phyloP scores from a whole-genome alignment of 2,888 invertebrate genomes.

The Chrysolina americana region DNA sequence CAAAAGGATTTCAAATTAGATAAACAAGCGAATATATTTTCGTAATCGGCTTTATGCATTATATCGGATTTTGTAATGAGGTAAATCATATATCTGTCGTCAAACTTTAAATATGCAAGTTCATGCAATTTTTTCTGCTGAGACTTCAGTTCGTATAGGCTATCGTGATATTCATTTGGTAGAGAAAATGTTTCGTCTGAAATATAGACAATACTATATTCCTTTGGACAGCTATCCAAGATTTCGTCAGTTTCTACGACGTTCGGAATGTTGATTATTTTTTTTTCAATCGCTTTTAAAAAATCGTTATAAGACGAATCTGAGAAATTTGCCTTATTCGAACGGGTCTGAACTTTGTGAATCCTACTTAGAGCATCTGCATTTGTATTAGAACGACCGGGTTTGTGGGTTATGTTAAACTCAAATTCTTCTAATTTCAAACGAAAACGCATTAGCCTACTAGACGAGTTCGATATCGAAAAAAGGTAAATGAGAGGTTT shows the following conservation, averaged over 20 bases:
- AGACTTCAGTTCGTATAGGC: too few relatives aligned
- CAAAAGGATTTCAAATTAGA: background rate
- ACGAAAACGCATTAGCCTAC: conserved; percentile 59
- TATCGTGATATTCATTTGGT: too few relatives aligned
- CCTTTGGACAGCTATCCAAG: too few relatives aligned
- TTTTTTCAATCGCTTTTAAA: too few relatives aligned
- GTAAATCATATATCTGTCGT: background rate
- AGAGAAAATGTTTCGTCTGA: too few relatives aligned
- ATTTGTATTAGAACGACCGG: conserved; percentile 25
- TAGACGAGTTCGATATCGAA: conserved; percentile 57
- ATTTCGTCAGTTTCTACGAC: too few relatives aligned
- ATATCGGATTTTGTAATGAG: background rate
- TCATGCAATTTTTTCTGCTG: background rate
- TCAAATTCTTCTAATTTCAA: conserved; percentile 60
- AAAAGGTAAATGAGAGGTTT: conserved; percentile 62
- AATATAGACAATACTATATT: too few relatives aligned
- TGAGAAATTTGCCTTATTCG: too few relatives aligned
- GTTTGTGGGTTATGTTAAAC: conserved; percentile 45
- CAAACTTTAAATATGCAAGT: background rate
- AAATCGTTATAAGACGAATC: too few relatives aligned
- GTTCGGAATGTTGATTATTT: too few relatives aligned
- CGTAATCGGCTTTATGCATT: too few relatives aligned
- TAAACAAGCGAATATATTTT: background rate
- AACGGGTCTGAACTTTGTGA: background rate
- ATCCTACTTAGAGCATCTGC: conserved; percentile 30